Evolutionary conservation across 2,888 invertebrate species (phyloP), one percentile per base, ranked within the genome.

Genomic region (Resseliella maxima): DNA sequence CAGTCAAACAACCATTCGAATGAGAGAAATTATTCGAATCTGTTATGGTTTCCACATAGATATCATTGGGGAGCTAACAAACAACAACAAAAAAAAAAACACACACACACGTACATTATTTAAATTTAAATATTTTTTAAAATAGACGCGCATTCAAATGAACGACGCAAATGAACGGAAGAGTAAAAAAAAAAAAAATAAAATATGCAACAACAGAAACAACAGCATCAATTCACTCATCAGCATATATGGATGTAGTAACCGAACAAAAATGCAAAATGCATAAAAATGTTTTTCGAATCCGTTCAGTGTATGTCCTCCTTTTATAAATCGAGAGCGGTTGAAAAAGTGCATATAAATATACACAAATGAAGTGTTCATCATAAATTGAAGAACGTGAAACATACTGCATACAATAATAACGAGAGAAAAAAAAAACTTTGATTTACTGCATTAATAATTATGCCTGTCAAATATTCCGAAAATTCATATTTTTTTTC

Each of bases 361-460:
- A 59, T 59, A 59, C 59, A 59, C 59, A 59, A 59, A 72, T 72
- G 72, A 72, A 72, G 72, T 72, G 72, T 72, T 72, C 72, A 31
- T 72, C 72, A 72, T 72, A 72, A 72, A 72, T 72, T 72, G 72
- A 72, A 72, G 72, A 72, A 72, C 72, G 72, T 72, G 31, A 72
- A 72, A 35, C 72, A 72, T 72, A 72, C 72, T 72, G 72, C 72
- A 59, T 50, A 27, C 27, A 59, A 59, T 15, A n/a, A 72, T 24
- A 31, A 31, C 27, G 31, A 31, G 35, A 72, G 12, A 31, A n/a
- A 59, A 59, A 50, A 18, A 2, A 18, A 2, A 2, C 2, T n/a
- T 72, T 72, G 72, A 72, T 72, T 72, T 72, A 72, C 72, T 72
- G 72, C 72, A 72, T 72, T 72, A 72, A 72, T 72, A 72, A 72